Percentiles rank a stretch among this genome's conserved stretches.
Evolutionary conservation across 2,797 vertebrate species (phyloP).

Genomic region (Buceros bicornis): DNA sequence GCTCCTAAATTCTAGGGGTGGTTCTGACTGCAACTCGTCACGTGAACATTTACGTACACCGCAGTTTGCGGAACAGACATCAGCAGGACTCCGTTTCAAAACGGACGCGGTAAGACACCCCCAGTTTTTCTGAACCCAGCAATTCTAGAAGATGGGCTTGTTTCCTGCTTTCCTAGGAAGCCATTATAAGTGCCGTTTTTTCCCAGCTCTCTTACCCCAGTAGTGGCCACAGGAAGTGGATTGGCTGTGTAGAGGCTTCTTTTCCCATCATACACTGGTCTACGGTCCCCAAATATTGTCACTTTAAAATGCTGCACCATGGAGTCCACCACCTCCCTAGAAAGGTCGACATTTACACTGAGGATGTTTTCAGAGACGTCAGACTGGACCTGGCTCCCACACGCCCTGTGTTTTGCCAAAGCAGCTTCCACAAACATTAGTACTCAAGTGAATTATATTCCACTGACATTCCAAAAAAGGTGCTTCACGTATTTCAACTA

Average conservation of each 20-base stretch:
- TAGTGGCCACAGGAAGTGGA: slow-evolving; percentile 91
- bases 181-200: not conserved
- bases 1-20: not conserved
- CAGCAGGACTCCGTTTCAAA: not conserved
- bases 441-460: not conserved
- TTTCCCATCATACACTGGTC: slow-evolving; percentile 98
- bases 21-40: not conserved
- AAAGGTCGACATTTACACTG: slow-evolving; percentile 39
- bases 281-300: slow-evolving; percentile 96
- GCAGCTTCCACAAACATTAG: not conserved
- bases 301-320: slow-evolving; percentile 99
- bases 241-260: slow-evolving; percentile 96
- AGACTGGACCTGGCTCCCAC: not conserved
- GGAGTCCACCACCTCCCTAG: slow-evolving; percentile 97
- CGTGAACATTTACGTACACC: not conserved
- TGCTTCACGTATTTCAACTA: not conserved
- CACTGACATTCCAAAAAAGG: not conserved
- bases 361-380: not conserved
- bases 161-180: not conserved
- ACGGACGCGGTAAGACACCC: not conserved
- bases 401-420: not conserved
- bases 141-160: not conserved
- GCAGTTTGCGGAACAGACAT: not conserved
- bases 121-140: not conserved
- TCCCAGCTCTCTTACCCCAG: slow-evolving; percentile 86